Conservation (phyloP, 2,113 vertebrate genomes). For the Muscicapa adusta region DNA sequence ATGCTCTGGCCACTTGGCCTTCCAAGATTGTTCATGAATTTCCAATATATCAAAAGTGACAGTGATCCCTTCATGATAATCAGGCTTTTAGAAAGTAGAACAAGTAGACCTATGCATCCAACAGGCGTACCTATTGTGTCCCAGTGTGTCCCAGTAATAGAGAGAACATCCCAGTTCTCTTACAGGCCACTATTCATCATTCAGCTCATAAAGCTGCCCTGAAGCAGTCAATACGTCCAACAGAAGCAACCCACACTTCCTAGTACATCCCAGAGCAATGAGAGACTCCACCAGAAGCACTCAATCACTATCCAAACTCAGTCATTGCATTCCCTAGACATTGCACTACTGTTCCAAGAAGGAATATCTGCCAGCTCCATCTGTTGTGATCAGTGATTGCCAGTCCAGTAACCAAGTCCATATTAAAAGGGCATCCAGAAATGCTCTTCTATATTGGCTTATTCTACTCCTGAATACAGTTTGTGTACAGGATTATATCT, state of each 20-base stretch:
- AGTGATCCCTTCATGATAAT: neutral
- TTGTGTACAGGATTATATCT: neutral
- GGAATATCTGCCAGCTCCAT: neutral
- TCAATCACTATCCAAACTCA: neutral
- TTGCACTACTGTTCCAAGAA: neutral
- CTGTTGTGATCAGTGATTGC: neutral
- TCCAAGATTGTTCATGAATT: neutral
- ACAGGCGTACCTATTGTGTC: neutral
- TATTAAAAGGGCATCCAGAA: conserved; percentile 15
- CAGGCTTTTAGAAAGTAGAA: neutral
- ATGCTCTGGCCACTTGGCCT: neutral
- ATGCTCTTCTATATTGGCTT: neutral
- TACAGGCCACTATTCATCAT: neutral
- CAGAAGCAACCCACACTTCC: neutral
- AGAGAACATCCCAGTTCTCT: neutral
- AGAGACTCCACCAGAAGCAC: neutral
- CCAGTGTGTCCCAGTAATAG: neutral
- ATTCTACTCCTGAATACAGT: neutral
- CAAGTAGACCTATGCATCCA: neutral
- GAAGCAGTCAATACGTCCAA: neutral
- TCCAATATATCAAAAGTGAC: neutral
- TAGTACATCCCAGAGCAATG: neutral
- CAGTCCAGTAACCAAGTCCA: neutral
- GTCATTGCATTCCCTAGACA: neutral
- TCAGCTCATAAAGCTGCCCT: neutral